Conservation (phyloP, 2,797 vertebrate species). For the Odontamblyopus rebecca region DNA sequence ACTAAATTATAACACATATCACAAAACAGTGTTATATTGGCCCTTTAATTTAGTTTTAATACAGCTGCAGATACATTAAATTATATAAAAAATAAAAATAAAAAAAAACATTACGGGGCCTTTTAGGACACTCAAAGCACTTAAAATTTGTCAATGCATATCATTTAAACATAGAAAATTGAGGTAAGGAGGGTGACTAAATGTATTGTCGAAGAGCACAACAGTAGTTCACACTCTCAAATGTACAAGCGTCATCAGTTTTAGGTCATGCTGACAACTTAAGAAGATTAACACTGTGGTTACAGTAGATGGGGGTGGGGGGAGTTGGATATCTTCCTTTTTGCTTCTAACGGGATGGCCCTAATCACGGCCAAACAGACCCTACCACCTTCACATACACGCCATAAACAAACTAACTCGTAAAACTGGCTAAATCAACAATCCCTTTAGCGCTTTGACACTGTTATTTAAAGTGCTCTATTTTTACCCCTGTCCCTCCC, state of each 20-base stretch:
- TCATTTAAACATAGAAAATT: no score
- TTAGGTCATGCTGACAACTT: constrained; percentile 64
- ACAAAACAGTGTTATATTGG: no score
- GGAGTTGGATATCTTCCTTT: constrained; percentile 44
- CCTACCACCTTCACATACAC: constrained; percentile 30
- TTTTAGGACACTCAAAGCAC: neutral
- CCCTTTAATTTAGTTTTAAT: no score
- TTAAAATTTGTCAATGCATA: neutral
- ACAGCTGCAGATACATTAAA: no score
- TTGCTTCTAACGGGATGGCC: constrained; percentile 21
- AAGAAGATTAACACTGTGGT: constrained; percentile 64
- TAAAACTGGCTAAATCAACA: constrained; percentile 51
- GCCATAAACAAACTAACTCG: constrained; percentile 49
- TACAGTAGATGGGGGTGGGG: constrained; percentile 35
- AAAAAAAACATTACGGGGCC: neutral
- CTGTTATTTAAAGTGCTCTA: constrained; percentile 56
- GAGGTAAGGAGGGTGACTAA: neutral
- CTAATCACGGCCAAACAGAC: constrained; percentile 42
- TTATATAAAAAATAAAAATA: no score
- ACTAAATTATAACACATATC: no score
- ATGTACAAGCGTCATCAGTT: constrained; percentile 51
- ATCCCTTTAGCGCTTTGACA: constrained; percentile 36
- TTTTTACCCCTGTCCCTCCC: constrained; percentile 40
- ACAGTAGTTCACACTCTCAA: neutral
- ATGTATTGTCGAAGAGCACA: neutral